These are phyloP conservation scores for Buceros bicornis DNA, from an alignment of 2,797 vertebrate genomes.

Conservation along the genomic window DNA sequence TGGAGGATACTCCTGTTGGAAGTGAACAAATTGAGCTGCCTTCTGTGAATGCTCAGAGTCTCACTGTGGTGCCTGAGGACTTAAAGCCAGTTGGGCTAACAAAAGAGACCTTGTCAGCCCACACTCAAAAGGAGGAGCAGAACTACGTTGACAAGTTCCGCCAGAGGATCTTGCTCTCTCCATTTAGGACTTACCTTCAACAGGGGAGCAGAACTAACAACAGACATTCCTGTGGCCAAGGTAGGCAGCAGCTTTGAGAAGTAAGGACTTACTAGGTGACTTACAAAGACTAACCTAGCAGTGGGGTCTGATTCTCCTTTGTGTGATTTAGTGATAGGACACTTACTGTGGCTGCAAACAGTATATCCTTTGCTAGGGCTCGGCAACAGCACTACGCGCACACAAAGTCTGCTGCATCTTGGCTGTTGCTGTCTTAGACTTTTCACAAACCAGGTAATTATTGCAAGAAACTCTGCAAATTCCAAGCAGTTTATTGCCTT, in stretches of 20 bases:
- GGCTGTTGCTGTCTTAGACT: neutral
- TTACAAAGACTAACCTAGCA: neutral
- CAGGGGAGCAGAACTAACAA: constrained; percentile 81
- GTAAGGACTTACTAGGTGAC: neutral
- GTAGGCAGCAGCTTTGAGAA: constrained; percentile 64
- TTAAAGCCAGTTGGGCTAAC: constrained; percentile 84
- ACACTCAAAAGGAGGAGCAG: constrained; percentile 92
- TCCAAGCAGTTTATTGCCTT: neutral
- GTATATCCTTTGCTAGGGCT: neutral
- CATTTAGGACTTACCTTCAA: constrained; percentile 87
- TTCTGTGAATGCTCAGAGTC: constrained; percentile 44
- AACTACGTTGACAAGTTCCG: constrained; percentile 87
- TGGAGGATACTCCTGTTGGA: constrained; percentile 81
- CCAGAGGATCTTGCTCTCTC: constrained; percentile 86
- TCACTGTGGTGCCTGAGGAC: constrained; percentile 73
- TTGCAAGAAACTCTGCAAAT: neutral
- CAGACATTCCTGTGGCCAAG: constrained; percentile 82
- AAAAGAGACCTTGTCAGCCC: constrained; percentile 87
- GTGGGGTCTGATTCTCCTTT: neutral
- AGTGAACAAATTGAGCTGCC: constrained; percentile 80
- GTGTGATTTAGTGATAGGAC: neutral
- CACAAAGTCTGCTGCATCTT: neutral
- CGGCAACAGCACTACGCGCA: neutral
- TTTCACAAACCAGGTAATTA: neutral
- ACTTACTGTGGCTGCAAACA: neutral